Percentiles rank a stretch among this genome's conserved stretches.
These are phyloP conservation scores for Nebria ingens DNA, from an alignment of 1,140 invertebrate species.

Conservation along the genomic window DNA sequence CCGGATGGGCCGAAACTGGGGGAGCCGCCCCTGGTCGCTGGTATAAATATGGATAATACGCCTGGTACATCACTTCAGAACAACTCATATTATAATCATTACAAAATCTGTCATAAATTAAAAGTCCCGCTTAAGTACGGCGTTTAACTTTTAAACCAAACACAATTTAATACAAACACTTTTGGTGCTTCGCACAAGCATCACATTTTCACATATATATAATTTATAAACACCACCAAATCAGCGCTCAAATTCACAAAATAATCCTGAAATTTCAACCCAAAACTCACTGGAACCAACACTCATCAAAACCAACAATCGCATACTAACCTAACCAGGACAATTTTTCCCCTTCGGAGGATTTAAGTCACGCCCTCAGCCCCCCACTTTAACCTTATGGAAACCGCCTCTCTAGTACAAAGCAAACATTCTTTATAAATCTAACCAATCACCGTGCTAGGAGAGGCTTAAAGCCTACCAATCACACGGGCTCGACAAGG, in stretches of 20 bases:
- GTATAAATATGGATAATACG: slow-evolving; percentile 45
- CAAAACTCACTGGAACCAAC: not conserved
- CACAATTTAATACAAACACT: no score
- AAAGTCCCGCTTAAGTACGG: no score
- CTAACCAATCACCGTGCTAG: not conserved
- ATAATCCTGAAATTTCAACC: not conserved
- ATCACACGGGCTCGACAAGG: not conserved
- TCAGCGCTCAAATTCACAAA: not conserved
- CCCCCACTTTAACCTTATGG: not conserved
- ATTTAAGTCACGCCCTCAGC: not conserved
- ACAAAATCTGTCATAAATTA: no score
- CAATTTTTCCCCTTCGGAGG: not conserved
- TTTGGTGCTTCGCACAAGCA: not conserved
- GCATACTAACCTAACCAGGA: not conserved
- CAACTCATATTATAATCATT: slow-evolving; percentile 37
- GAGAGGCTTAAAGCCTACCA: not conserved
- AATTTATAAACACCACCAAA: not conserved
- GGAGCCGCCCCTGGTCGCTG: slow-evolving; percentile 38
- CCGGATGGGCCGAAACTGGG: slow-evolving; percentile 32
- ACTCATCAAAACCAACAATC: not conserved
- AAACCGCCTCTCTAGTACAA: not conserved
- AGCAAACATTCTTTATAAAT: not conserved
- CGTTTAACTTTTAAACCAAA: no score
- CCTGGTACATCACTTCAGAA: slow-evolving; percentile 47
- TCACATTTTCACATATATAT: not conserved